These are phyloP conservation scores for Myotis lucifugus DNA, from an alignment of 2,113 vertebrate species.

Conservation along the genomic window DNA sequence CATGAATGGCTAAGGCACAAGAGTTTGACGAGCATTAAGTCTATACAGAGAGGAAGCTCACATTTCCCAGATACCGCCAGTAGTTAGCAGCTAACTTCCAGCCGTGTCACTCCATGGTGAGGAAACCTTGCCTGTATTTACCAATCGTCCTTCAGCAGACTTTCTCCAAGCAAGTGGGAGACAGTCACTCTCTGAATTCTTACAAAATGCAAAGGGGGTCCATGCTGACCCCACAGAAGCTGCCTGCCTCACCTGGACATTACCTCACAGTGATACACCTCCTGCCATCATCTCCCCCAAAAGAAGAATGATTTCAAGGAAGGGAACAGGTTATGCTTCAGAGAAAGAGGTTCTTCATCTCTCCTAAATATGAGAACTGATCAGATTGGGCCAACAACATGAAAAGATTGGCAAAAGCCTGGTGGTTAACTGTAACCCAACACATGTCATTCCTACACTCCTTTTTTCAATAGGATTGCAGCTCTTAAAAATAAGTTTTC, in stretches of 20 bases:
- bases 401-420: constrained; percentile 26
- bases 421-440: background rate
- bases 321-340: constrained; percentile 2
- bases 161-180: background rate
- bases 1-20: background rate
- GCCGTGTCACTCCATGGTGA: background rate
- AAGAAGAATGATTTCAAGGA: constrained; percentile 10
- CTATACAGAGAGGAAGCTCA: background rate
- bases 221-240: background rate
- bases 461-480: background rate
- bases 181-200: constrained; percentile 38
- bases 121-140: background rate
- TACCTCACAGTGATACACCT: constrained; percentile 26
- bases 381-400: constrained; percentile 7
- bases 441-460: background rate
- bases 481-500: background rate
- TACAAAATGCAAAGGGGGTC: background rate
- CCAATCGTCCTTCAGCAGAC: background rate
- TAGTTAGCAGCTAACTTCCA: background rate
- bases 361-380: background rate
- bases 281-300: background rate
- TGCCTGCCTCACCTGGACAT: background rate
- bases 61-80: constrained; percentile 15
- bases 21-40: background rate
- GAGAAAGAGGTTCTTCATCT: background rate